Base-by-base conservation (phyloP, 2,113 vertebrate species). In the Nothobranchius furzeri region DNA sequence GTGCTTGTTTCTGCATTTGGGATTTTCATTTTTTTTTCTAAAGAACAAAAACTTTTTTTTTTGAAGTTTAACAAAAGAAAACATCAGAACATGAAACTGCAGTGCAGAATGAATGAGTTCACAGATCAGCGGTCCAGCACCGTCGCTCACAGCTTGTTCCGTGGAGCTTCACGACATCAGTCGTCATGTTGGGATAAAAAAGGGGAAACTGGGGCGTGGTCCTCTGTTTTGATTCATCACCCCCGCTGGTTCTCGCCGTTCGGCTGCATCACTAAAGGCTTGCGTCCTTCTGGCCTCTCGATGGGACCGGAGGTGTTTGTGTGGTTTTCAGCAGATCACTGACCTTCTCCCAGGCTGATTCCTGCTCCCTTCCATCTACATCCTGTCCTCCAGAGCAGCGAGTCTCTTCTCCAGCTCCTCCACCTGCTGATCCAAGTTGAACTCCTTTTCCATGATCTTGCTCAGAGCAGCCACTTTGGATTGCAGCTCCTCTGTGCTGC, bases 311-410 rank as follows among this genome's bases (percentile, higher is more conserved):
- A 63, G 96, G 89, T 59, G 94, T 93, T 51, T 72, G 85, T 42
- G 90, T 92, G 71, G 95, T 86, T 55, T 94, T 89, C 64, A 95
- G 89, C 62, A 98, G 78, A 4, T 91, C 84, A 14, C 84, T 89
- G 0, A 92, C 89, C 12, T 4, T 30, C 30, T 3, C 30, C 30
- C 2, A 30, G 30, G 92, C 76, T 0, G 94, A 94, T 85, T 96
- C 94, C 0, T 86, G 77, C 0, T 95, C 92, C 82, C 95, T 75
- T 57, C 88, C 93, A 63, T 91, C 92, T 53, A 96, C 92, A 93
- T 87, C 49, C 64, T 45, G 56, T 60, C 81, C 73, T 81, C 87
- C 64, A 88, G 12, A 8, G 52, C 65, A 0, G 43, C 17, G 0
- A 92, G 75, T 58, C 64, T 89, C 42, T 54, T 56, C 60, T 72